Base-by-base conservation (phyloP, 2,797 vertebrate genomes). In the Hippocampus kuda region DNA sequence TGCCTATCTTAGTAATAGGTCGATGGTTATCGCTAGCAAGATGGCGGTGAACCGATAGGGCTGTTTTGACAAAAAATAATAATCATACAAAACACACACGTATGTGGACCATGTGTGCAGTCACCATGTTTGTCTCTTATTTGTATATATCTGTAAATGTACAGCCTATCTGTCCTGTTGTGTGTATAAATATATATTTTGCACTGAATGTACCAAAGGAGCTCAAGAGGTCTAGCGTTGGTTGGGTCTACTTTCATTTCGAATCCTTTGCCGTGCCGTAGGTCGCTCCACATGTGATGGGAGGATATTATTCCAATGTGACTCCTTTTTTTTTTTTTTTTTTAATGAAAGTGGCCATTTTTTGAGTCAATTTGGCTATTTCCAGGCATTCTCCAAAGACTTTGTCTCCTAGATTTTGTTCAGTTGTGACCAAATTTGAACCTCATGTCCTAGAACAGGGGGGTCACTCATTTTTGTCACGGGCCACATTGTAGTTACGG, bases 191-290 rank as follows among this genome's bases (percentile, higher is more conserved):
- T 87, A 86, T 90, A 89, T 90, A 90, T 92, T 95, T 95, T 97
- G 94, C 95, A 96, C 94, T 89, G 91, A 94, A 94, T 93, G 94
- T 95, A 97, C 94, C 94, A 95, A 96, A 94, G 81, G 84, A 86
- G 82, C 84, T 89, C 85, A 81, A 82, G 76, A 83, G 83, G 77
- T 84, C 74, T 72, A 86, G 78, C 85, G 81, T 87, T 83, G 13
- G 56, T 87, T 83, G 30, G 59, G 16, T 38, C 59, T 38, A 16
- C 77, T 86, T 70, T 86, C 74, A 59, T 77, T 81, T 82, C 76
- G 75, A 73, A 86, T 12, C 75, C 22, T 68, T 15, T 4, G 44
- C 34, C 34, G 5, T 34, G 34, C 5, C 34, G 5, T 34, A 34
- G 34, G 34, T 34, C 4, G 34, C 34, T 34, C 4, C 34, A 34